Percentiles rank a stretch among this genome's conserved stretches.
phyloP scores from a whole-genome alignment of 2,113 vertebrate species.

The Syngnathoides biaculeatus region DNA sequence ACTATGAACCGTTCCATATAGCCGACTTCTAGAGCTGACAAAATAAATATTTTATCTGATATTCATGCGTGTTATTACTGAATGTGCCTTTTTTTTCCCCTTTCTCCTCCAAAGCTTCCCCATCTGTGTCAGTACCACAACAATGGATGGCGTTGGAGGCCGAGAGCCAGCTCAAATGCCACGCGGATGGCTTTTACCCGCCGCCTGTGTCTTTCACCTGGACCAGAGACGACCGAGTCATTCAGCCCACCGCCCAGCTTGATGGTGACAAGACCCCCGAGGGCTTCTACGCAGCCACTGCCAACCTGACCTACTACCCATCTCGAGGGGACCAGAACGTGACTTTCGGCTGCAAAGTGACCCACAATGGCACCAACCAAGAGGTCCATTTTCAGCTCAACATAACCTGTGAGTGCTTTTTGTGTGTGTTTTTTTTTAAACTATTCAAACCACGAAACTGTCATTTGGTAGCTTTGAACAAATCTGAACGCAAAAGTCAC shows the following conservation, averaged over 20 bases:
- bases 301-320: conserved; percentile 60
- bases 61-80: background rate
- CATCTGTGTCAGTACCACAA: conserved; percentile 54
- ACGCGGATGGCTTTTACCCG: conserved; percentile 64
- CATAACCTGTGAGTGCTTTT: conserved; percentile 60
- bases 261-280: conserved; percentile 42
- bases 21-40: no score
- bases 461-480: no score
- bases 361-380: conserved; percentile 44
- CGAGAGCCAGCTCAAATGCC: conserved; percentile 56
- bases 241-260: conserved; percentile 26
- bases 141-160: conserved; percentile 57
- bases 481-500: no score
- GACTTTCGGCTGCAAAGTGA: conserved; percentile 69
- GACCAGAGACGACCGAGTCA: conserved; percentile 53
- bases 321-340: conserved; percentile 59
- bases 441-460: no score
- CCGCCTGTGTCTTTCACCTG: conserved; percentile 70
- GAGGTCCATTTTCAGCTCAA: conserved; percentile 57
- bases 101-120: conserved; percentile 31
- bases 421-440: no score
- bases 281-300: conserved; percentile 58
- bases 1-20: no score
- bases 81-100: background rate
- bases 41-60: no score